A percentile compares a stretch with the other conserved stretches of the same genome.
These are phyloP conservation scores for Alectoris magna DNA, from an alignment of 2,797 vertebrate species.

Conservation along the genomic window DNA sequence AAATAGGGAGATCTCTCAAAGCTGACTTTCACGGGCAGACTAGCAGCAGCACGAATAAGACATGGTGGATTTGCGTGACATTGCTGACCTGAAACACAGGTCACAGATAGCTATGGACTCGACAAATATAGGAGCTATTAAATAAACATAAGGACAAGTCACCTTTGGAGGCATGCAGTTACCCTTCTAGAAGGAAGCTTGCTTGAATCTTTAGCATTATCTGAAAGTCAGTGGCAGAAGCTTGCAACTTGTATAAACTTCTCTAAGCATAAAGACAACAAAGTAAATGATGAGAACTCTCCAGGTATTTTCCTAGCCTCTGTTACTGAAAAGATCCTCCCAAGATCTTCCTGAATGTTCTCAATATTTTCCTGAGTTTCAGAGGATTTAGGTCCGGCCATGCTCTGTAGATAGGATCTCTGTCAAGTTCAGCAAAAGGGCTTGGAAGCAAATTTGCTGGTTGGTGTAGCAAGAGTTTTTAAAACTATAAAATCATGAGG, in stretches of 20 bases:
- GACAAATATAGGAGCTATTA: not conserved
- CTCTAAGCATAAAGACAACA: not conserved
- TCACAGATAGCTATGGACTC: not conserved
- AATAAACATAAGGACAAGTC: not conserved
- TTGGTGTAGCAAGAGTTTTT: constrained; percentile 29
- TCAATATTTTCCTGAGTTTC: not conserved
- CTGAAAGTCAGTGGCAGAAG: not conserved
- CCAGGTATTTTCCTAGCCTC: not conserved
- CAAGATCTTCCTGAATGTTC: not conserved
- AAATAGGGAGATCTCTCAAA: not conserved
- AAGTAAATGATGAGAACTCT: not conserved
- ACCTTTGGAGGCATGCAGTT: not conserved
- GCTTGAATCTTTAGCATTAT: not conserved
- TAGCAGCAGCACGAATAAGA: not conserved
- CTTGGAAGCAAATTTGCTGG: not conserved
- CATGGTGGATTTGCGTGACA: not conserved
- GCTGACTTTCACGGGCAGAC: not conserved
- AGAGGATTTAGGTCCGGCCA: not conserved
- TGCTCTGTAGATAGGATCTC: not conserved
- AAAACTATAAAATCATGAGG: not conserved
- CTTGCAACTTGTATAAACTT: not conserved
- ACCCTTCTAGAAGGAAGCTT: not conserved
- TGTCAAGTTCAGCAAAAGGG: not conserved
- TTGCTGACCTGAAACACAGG: not conserved
- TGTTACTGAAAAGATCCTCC: not conserved